Percentiles rank a stretch among this genome's conserved stretches.
Evolutionary conservation across 2,888 invertebrate species (phyloP).

Genomic region (Scaptomyza reducta): DNA sequence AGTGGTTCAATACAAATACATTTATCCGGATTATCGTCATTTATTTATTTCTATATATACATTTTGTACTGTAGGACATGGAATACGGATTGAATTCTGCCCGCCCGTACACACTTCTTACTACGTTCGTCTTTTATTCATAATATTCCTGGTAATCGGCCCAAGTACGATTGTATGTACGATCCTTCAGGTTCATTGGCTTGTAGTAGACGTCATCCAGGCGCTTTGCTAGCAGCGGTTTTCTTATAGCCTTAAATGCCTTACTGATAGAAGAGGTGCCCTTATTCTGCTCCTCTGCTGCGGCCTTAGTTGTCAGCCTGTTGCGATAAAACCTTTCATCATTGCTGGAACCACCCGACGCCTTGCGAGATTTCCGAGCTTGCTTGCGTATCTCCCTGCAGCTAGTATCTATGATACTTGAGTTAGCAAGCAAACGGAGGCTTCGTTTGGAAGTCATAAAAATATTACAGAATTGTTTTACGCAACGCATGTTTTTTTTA

Average conservation of each 20-base stretch:
- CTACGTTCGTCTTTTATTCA: not conserved
- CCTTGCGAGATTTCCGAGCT: not conserved
- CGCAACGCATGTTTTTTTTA: constrained; percentile 20
- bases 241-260: not conserved
- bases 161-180: constrained; percentile 30
- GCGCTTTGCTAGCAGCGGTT: not conserved
- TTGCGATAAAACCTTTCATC: constrained; percentile 10
- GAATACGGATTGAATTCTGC: not conserved
- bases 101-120: not conserved
- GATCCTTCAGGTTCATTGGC: constrained; percentile 13
- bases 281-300: too few relatives aligned
- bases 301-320: not conserved
- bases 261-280: too few relatives aligned
- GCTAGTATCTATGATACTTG: constrained; percentile 9
- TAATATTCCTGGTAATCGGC: constrained; percentile 7
- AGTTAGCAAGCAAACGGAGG: constrained; percentile 15
- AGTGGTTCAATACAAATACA: not conserved
- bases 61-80: not conserved
- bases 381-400: constrained; percentile 39
- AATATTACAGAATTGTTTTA: constrained; percentile 2
- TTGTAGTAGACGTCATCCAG: constrained; percentile 6
- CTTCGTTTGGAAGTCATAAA: not conserved
- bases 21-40: not conserved
- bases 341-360: not conserved
- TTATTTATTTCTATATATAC: not conserved